Evolutionary conservation across 2,113 vertebrate genomes (phyloP).

Genomic region (Oncorhynchus tshawytscha): DNA sequence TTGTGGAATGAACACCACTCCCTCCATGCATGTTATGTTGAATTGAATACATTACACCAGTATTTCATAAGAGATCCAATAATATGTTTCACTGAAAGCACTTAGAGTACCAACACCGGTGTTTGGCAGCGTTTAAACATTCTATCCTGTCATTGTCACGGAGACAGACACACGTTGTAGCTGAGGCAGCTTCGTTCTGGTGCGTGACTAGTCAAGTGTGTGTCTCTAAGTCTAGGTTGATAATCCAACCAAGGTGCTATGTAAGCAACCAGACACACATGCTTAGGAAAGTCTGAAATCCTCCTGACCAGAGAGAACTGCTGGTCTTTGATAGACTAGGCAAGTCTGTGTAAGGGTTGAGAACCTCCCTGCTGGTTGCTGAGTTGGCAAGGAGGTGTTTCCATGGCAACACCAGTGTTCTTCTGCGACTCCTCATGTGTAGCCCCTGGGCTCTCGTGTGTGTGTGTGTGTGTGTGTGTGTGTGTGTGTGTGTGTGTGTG

Average conservation of each 20-base stretch:
- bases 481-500: neutral
- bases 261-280: constrained; percentile 53
- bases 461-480: neutral
- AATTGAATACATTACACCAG: neutral
- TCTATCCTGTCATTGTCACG: constrained; percentile 47
- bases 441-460: neutral
- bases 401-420: neutral
- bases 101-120: constrained; percentile 30
- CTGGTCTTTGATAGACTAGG: constrained; percentile 42
- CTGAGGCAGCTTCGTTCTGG: constrained; percentile 18
- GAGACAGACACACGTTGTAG: constrained; percentile 47
- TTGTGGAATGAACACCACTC: neutral
- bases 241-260: constrained; percentile 39
- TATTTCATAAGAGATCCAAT: neutral
- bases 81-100: constrained; percentile 18
- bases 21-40: neutral
- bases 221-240: constrained; percentile 37
- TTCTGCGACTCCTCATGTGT: neutral
- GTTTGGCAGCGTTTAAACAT: constrained; percentile 11
- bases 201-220: constrained; percentile 12
- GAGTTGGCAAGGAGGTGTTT: constrained; percentile 36
- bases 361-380: constrained; percentile 27
- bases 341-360: neutral
- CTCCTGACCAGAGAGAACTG: constrained; percentile 37
- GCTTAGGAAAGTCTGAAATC: constrained; percentile 35